These are phyloP conservation scores for Phylloscopus trochilus DNA, from an alignment of 2,113 vertebrate species.

Conservation along the genomic window DNA sequence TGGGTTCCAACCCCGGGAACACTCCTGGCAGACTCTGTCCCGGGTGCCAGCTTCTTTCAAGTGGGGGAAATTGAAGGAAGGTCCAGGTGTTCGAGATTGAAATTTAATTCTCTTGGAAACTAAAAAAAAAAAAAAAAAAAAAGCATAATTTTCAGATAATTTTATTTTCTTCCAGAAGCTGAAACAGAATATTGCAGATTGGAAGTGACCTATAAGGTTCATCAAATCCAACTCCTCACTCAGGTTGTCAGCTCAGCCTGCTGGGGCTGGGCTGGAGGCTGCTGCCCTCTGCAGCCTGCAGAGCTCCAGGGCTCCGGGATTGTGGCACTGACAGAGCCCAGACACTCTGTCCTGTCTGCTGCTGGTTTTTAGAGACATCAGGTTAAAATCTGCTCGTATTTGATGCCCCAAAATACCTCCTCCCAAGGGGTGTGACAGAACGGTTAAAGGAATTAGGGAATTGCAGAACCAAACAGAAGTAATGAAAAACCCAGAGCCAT, in stretches of 20 bases:
- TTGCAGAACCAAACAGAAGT: not conserved
- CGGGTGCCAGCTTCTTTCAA: too few species aligned
- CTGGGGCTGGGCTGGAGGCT: not conserved
- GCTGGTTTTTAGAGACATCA: not conserved
- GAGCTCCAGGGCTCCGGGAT: not conserved
- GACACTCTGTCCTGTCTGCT: accelerated
- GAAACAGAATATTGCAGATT: too few species aligned
- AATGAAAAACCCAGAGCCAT: not conserved
- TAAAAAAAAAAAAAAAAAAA: too few species aligned
- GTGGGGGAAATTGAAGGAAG: too few species aligned
- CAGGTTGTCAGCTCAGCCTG: not conserved
- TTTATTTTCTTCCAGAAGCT: too few species aligned
- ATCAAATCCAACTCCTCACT: too few species aligned
- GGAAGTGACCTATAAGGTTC: too few species aligned
- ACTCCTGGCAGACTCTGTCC: accelerated
- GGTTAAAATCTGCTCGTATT: not conserved
- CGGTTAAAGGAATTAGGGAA: not conserved
- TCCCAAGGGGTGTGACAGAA: not conserved
- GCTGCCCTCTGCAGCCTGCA: constrained; percentile 48
- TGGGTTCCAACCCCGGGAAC: not conserved
- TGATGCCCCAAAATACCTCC: not conserved
- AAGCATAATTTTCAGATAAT: too few species aligned
- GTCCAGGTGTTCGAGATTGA: too few species aligned
- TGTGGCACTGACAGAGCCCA: accelerated
- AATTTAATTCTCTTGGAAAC: too few species aligned